Base-by-base conservation (phyloP, 2,113 vertebrate species). In the Stictonetta naevosa region DNA sequence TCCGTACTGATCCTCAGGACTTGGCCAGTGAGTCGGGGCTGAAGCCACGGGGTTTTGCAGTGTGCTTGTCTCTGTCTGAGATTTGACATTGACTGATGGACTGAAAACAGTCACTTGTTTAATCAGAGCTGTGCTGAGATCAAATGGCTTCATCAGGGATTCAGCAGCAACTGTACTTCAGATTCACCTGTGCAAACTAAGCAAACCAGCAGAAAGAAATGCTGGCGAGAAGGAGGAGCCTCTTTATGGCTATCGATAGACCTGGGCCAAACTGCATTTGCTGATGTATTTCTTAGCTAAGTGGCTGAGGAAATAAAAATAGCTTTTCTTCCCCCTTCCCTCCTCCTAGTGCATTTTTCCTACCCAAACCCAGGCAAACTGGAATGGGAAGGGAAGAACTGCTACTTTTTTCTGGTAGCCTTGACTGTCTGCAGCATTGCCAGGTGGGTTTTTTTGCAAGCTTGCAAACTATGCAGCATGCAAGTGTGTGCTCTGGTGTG, bases 381-480 rank as follows among this genome's bases (percentile, higher is more conserved):
- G 44, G 38, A 81, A 50, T 42, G 14, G 75, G 79, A 75, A 44
- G 53, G 40, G 50, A 85, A 76, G 44, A 76, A 23, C 16, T 6
- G 71, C 71, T 67, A 40, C 2, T 67, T 59, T 52, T 52, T 62
- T 13, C n/a, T 92, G 48, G 5, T 56, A 16, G 6, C 44, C 56
- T 69, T n/a, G 19, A 19, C 42, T 13, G 13, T 50, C 66, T 26
- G 1, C 33, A 14, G 34, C 6, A 3, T 19, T 92, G 34, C 76
- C 64, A 25, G 3, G 29, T 38, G 8, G n/a, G n/a, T 18, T 18
- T 58, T 55, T 55, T 29, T 33, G 59, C 15, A 86, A 53, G 50
- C 13, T 55, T 48, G 31, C 33, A 66, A 34, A 81, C n/a, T 8
- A 16, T 0, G 0, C 3, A 0, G 4, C 3, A 31, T 40, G 31